Evolutionary conservation across 2,113 vertebrate genomes (phyloP).

Genomic region (Gyps fulvus): DNA sequence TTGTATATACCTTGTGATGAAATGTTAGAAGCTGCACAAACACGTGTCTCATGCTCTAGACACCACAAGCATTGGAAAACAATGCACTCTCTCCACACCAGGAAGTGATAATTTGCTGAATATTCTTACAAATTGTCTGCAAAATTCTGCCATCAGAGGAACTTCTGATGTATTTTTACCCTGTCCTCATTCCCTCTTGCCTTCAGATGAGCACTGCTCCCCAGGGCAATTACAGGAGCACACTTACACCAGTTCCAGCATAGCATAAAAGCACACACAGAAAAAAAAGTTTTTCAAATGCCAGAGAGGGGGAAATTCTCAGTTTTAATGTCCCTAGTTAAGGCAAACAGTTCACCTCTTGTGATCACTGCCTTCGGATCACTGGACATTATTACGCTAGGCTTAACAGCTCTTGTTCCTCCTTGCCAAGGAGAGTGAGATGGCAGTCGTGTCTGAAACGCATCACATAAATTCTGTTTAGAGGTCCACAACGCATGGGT

Average conservation of each 20-base stretch:
- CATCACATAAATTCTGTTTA: neutral
- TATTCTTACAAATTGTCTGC: neutral
- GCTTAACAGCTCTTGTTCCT: neutral
- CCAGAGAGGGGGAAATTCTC: neutral
- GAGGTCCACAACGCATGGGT: accelerated
- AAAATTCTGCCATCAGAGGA: neutral
- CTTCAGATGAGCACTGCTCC: neutral
- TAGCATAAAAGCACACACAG: no score
- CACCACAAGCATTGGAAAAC: neutral
- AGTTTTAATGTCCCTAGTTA: neutral
- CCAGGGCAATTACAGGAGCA: no score
- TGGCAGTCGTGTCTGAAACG: neutral
- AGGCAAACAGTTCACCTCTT: neutral
- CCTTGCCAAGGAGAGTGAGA: neutral
- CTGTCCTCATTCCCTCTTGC: neutral
- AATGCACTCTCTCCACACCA: neutral
- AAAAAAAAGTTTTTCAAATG: neutral
- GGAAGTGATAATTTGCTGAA: neutral
- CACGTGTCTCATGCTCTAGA: neutral
- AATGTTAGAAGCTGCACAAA: neutral
- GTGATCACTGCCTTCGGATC: neutral
- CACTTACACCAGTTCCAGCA: no score
- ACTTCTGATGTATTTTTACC: neutral
- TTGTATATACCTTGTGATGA: neutral
- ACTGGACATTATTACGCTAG: neutral